Base-by-base conservation (phyloP, 2,113 vertebrate genomes). In the Carollia perspicillata region DNA sequence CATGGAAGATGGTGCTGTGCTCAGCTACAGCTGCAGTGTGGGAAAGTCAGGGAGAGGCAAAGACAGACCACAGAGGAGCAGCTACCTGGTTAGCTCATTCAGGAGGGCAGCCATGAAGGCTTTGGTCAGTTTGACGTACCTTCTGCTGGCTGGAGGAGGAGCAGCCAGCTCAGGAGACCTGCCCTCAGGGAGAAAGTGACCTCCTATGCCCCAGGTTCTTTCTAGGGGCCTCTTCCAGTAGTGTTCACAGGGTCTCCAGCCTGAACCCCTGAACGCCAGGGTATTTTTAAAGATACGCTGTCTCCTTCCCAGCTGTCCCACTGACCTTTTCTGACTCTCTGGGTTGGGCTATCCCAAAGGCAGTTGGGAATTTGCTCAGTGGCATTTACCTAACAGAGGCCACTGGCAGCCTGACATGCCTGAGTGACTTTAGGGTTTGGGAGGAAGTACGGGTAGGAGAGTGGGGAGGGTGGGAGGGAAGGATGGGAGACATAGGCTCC, bases 291-390 rank as follows among this genome's bases (percentile, higher is more conserved):
- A 89, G 28, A 33, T 30, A 14, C 3, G 3, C 3, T 4, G 0
- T 65, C 35, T 63, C 10, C 79, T 28, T 63, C 53, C 30, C 71
- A 74, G 28, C 40, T 35, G 9, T 44, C 28, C 18, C 4, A 16
- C 16, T 95, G 92, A 94, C 75, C 60, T 95, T 94, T 96, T 58
- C 87, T 28, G 42, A 63, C n/a, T 92, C 92, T 37, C 40, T 63
- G 75, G 71, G 13, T 47, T 86, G 40, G 37, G 55, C 68, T 84
- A 3, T 77, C 75, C 88, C 65, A 77, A 75, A 93, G 68, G 44
- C 68, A 42, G 37, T 85, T 0, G 1, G 58, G 77, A 95, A 83
- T 85, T 77, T 92, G 66, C 22, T 95, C 94, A 84, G 42, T 89
- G 85, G 37, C 37, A 91, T 96, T 97, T 95, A 75, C 17, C 49